Conservation (phyloP, 2,888 invertebrate genomes). For the Spilarctia lutea region DNA sequence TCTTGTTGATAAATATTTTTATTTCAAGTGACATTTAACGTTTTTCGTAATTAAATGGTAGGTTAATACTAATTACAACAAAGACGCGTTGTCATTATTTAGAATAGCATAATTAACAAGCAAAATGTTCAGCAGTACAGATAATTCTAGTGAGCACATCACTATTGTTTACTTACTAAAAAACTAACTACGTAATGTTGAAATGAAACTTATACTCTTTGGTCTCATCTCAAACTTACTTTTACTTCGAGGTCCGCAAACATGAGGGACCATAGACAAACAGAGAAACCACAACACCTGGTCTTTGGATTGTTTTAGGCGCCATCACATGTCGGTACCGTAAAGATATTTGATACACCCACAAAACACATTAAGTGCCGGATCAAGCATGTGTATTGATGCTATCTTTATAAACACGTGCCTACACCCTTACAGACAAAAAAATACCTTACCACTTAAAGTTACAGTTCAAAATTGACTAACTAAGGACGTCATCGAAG, state of each 20-base stretch:
- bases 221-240: slow-evolving; percentile 10
- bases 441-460: slow-evolving; percentile 35
- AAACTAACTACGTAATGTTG: not conserved
- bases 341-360: slow-evolving; percentile 81
- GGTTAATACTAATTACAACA: not conserved
- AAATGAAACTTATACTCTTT: not conserved
- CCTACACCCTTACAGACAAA: slow-evolving; percentile 41
- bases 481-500: slow-evolving; percentile 27
- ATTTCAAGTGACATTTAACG: not conserved
- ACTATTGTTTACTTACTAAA: not conserved
- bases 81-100: not conserved
- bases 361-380: slow-evolving; percentile 79
- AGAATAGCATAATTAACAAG: not conserved
- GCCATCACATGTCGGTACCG: slow-evolving; percentile 65
- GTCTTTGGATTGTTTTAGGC: slow-evolving; percentile 68
- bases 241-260: slow-evolving; percentile 14
- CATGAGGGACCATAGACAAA: slow-evolving; percentile 3
- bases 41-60: not conserved
- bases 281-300: slow-evolving; percentile 40
- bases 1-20: no score
- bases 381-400: slow-evolving; percentile 82
- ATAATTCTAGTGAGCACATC: not conserved
- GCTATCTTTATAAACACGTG: slow-evolving; percentile 74
- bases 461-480: not conserved
- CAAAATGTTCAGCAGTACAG: not conserved